Percentiles rank a stretch among this genome's conserved stretches.
phyloP scores from a whole-genome alignment of 1,140 invertebrate species.

The Trichomalopsis sarcophagae region DNA sequence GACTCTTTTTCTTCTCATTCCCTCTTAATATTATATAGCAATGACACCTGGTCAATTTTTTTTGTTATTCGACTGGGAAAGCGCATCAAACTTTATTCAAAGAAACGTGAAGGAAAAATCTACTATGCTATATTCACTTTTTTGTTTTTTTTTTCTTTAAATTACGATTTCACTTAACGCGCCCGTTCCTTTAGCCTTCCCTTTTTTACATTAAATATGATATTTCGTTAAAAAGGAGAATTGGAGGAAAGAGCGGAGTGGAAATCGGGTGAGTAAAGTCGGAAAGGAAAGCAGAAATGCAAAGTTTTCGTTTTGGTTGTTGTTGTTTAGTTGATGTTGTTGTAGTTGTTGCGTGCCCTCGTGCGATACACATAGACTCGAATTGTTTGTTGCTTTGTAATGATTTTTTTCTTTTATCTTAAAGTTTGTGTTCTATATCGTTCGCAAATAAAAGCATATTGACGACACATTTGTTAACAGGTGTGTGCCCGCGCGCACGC shows the following conservation, averaged over 20 bases:
- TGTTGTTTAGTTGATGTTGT: constrained; percentile 48
- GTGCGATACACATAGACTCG: constrained; percentile 53
- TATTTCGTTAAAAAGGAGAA: constrained; percentile 46
- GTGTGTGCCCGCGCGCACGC: constrained; percentile 45
- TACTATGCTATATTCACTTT: constrained; percentile 64
- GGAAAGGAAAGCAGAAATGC: constrained; percentile 60
- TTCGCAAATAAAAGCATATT: constrained; percentile 48
- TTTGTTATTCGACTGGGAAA: constrained; percentile 39
- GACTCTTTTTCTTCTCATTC: constrained; percentile 19
- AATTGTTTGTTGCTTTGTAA: constrained; percentile 25
- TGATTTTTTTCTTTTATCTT: constrained; percentile 33
- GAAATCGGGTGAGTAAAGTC: constrained; percentile 56
- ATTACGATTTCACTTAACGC: constrained; percentile 57
- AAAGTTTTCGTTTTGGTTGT: constrained; percentile 51
- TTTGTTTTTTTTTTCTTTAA: constrained; percentile 47
- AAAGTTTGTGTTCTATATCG: constrained; percentile 49
- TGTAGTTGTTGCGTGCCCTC: constrained; percentile 55
- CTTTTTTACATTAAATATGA: constrained; percentile 43
- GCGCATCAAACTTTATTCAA: constrained; percentile 71
- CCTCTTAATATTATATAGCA: constrained; percentile 7
- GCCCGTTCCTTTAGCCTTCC: constrained; percentile 44
- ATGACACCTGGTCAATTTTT: constrained; percentile 31
- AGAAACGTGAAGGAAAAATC: constrained; percentile 67
- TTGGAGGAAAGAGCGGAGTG: constrained; percentile 47
- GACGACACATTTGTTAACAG: constrained; percentile 50